These are phyloP conservation scores for Podabrus alpinus DNA, from an alignment of 2,888 invertebrate genomes.

Conservation along the genomic window DNA sequence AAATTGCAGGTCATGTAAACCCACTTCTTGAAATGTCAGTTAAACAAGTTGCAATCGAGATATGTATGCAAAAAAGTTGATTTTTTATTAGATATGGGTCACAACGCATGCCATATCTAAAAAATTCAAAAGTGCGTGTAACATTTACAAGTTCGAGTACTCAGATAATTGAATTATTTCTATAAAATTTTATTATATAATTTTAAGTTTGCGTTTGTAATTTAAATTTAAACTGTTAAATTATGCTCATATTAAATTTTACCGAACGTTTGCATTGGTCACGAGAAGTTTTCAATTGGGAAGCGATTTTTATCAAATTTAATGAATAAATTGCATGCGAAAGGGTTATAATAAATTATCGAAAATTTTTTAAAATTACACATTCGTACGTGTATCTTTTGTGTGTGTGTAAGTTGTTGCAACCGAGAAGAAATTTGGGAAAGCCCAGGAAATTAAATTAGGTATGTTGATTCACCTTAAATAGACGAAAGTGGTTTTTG, in stretches of 20 bases:
- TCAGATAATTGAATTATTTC: not conserved
- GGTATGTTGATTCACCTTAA: not conserved
- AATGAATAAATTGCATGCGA: not conserved
- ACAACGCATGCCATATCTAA: not conserved
- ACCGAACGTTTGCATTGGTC: not conserved
- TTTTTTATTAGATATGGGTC: not conserved
- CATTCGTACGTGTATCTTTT: not conserved
- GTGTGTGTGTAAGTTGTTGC: not conserved
- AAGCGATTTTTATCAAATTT: not conserved
- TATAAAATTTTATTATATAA: not conserved
- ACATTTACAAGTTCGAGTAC: not conserved
- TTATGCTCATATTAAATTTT: not conserved
- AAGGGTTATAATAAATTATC: not conserved
- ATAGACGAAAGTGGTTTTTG: not conserved
- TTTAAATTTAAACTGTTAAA: not conserved
- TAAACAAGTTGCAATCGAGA: not conserved
- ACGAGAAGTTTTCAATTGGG: not conserved
- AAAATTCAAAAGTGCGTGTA: not conserved
- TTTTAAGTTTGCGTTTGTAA: not conserved
- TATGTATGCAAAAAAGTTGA: not conserved
- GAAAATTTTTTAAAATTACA: not conserved
- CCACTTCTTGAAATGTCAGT: not conserved
- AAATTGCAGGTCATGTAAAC: not conserved
- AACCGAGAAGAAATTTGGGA: not conserved
- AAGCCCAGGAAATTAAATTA: not conserved